Conservation (phyloP, 1,140 invertebrate species). For the Drosophila arizonae region DNA sequence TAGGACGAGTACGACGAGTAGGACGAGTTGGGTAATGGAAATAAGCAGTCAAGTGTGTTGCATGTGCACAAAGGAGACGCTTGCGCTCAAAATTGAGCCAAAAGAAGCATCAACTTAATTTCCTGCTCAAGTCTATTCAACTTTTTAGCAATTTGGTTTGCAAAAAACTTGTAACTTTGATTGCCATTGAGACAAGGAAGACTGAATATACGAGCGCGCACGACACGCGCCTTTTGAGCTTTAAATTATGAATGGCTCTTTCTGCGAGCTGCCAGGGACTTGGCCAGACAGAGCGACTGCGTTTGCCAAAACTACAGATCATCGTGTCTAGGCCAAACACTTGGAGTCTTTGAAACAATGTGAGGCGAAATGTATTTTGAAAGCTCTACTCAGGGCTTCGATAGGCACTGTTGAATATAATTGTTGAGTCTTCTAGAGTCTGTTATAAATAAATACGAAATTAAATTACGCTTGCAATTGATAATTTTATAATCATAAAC, state of each 20-base stretch:
- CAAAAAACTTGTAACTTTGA: constrained; percentile 71
- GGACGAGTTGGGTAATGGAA: constrained; percentile 20
- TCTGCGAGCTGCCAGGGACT: not conserved
- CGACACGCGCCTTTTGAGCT: constrained; percentile 2
- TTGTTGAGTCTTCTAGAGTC: no score
- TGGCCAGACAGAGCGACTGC: no score
- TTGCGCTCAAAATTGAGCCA: constrained; percentile 36
- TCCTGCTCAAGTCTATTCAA: constrained; percentile 76
- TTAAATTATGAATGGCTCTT: not conserved
- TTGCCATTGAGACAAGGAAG: constrained; percentile 74
- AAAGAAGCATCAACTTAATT: constrained; percentile 73
- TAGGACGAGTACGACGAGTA: not conserved
- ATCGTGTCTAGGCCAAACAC: no score
- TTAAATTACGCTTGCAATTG: no score
- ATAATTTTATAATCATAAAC: no score
- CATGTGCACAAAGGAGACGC: constrained; percentile 24
- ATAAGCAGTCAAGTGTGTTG: constrained; percentile 25
- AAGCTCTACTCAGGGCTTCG: no score
- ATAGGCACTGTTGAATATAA: no score
- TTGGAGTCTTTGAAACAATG: no score
- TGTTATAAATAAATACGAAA: no score
- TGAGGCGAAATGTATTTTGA: no score
- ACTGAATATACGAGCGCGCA: constrained; percentile 1
- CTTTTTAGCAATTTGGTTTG: constrained; percentile 75
- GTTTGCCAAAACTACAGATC: no score